Base-by-base conservation (phyloP, 2,888 invertebrate genomes). In the Drosophila nr. perissopoda region DNA sequence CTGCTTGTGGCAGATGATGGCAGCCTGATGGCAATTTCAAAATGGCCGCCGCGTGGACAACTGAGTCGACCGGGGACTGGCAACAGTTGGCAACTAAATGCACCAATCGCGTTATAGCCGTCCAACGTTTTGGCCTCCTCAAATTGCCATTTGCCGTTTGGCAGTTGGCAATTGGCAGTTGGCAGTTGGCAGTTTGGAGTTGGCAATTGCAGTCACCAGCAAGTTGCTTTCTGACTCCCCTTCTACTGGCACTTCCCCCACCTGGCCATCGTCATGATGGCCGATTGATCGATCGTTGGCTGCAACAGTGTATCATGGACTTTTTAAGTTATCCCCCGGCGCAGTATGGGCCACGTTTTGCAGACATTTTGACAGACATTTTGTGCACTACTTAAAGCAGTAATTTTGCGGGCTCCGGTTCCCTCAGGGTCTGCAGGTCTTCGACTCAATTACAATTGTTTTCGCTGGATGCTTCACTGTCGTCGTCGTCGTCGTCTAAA, bases 21-120 rank as follows among this genome's bases (percentile, higher is more conserved):
- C 57, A 60, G 57, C 66, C 63, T 51, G 60, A 38, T 49, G 73
- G 82, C 75, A 34, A 36, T 67, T 82, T 61, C 81, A 86, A 86
- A 84, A 85, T 87, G 87, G 86, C 88, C 69, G 86, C 75, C 77
- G 68, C 49, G 72, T 69, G 69, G 77, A 74, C 65, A 63, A 45
- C 45, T 25, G n/a, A 40, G 54, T 40, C 56, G 56, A 33, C 27
- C 62, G 38, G 8, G 40, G 2, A 40, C n/a, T 13, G 38, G 38
- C 38, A 69, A 76, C 65, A 57, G 57, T 57, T 72, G 68, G 67
- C 75, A 87, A 79, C 80, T 89, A 88, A 89, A 83, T 89, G 89
- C 89, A 83, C 89, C 89, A 89, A 89, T 89, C 86, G 87, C 86
- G 88, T 88, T 87, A 86, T 86, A 84, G 84, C 81, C 81, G 70